Evolutionary conservation across 1,140 invertebrate genomes (phyloP).

Genomic region (Apis dorsata): DNA sequence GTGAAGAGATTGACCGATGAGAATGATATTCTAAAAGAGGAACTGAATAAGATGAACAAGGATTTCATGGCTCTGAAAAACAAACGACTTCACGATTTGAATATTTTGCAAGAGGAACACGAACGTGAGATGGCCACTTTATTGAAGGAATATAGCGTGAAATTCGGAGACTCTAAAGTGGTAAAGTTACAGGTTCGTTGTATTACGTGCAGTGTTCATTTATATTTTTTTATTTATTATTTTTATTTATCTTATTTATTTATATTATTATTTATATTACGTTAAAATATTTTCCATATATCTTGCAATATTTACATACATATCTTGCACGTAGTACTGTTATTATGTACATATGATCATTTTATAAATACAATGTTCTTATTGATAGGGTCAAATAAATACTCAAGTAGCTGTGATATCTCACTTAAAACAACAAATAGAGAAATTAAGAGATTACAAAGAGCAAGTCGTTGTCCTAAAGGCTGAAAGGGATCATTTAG

Average conservation of each 20-base stretch:
- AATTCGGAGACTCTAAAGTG: conserved; percentile 76
- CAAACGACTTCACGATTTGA: conserved; percentile 88
- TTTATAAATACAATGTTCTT: background rate
- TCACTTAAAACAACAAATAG: conserved; percentile 80
- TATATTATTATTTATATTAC: background rate
- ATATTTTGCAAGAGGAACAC: conserved; percentile 88
- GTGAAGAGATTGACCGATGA: conserved; percentile 80
- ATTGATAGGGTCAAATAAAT: conserved; percentile 75
- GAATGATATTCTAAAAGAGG: conserved; percentile 82
- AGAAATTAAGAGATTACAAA: conserved; percentile 78
- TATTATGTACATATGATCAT: too few species aligned
- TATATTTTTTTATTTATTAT: conserved; percentile 2
- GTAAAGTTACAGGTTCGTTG: conserved; percentile 77
- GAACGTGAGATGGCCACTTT: conserved; percentile 85
- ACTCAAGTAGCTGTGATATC: conserved; percentile 81
- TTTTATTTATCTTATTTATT: conserved; percentile 2
- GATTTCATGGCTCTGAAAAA: conserved; percentile 86
- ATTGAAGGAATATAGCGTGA: conserved; percentile 77
- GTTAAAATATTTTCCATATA: too few species aligned
- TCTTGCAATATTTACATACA: background rate
- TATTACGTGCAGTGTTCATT: conserved; percentile 43
- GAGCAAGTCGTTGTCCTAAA: conserved; percentile 81
- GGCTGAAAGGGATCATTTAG: conserved; percentile 82
- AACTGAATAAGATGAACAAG: conserved; percentile 82
- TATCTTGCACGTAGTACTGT: conserved; percentile 27